These are phyloP conservation scores for Allobates femoralis DNA, from an alignment of 2,797 vertebrate genomes.

Conservation along the genomic window DNA sequence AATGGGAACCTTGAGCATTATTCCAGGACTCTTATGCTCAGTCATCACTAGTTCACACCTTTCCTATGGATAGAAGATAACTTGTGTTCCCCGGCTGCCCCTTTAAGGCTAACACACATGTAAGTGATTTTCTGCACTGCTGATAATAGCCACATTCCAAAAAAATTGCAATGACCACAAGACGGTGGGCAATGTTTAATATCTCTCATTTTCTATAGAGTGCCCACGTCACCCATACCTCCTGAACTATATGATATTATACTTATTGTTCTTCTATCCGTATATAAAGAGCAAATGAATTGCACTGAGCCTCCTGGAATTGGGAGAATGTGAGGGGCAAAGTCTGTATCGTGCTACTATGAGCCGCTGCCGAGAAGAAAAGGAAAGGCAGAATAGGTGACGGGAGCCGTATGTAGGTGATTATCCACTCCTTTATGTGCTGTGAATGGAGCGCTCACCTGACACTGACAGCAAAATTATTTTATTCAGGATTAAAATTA, in stretches of 20 bases:
- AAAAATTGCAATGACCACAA: neutral
- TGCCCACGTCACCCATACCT: too few relatives aligned
- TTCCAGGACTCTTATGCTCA: too few relatives aligned
- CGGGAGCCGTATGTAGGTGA: neutral
- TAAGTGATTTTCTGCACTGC: neutral
- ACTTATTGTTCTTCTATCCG: neutral
- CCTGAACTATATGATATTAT: too few relatives aligned
- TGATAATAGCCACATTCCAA: neutral
- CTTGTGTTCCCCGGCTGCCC: too few relatives aligned
- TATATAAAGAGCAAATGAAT: neutral
- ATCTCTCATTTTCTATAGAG: neutral
- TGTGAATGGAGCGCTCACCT: conserved; percentile 17
- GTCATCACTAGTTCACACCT: too few relatives aligned
- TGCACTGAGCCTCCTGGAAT: neutral
- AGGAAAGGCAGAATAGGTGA: neutral
- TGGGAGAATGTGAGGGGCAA: neutral
- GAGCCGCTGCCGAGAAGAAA: neutral
- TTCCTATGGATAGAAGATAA: too few relatives aligned
- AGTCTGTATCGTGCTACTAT: neutral
- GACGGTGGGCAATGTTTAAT: neutral
- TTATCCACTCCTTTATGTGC: conserved; percentile 23
- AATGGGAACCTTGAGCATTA: too few relatives aligned
- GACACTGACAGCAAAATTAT: conserved; percentile 30
- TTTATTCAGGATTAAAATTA: conserved; percentile 42
- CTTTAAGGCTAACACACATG: neutral